Evolutionary conservation across 2,888 invertebrate genomes (phyloP), one percentile per base, ranked within the genome.

Genomic region (Lochmaea capreae): DNA sequence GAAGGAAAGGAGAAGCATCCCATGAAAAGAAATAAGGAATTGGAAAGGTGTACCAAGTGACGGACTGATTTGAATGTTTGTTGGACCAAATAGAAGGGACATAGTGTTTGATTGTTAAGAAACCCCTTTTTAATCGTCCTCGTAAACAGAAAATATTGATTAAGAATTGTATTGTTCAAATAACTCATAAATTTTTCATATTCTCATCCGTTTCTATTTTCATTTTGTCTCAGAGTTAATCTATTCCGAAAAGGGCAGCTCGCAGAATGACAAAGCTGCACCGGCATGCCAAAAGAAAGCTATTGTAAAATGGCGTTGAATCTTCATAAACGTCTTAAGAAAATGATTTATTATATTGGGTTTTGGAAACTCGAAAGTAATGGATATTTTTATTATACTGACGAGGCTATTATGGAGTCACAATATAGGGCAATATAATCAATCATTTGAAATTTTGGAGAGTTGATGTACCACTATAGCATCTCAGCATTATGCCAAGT

Each of bases 351-450:
- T 85, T 83, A 83, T 83, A 74, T 77, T 69, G 78, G 81, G 79
- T 84, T 84, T 84, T 81, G 82, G 83, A 83, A 83, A 82, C 82
- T 81, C 79, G 80, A 82, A 83, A 82, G 83, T 84, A 84, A 83
- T 84, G 84, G 84, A 84, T 83, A 84, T 83, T 84, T 83, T 84
- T 84, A 84, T 84, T 83, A 83, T 83, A 82, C 83, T 81, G 84
- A 83, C 83, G 82, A 80, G 81, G 82, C 83, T 83, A 84, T 84
- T 84, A 82, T 83, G 80, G 78, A 81, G 83, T 82, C 82, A 79
- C 81, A 79, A 82, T 81, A 82, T 81, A 82, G 82, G 79, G 77
- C 80, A 80, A 81, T 80, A 79, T 80, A 80, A 83, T 83, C 83
- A 82, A 83, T 83, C 83, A 83, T 80, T 80, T 71, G 71, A 78